These are phyloP conservation scores for Diarsia mendica DNA, from an alignment of 2,888 invertebrate genomes.

Conservation along the genomic window DNA sequence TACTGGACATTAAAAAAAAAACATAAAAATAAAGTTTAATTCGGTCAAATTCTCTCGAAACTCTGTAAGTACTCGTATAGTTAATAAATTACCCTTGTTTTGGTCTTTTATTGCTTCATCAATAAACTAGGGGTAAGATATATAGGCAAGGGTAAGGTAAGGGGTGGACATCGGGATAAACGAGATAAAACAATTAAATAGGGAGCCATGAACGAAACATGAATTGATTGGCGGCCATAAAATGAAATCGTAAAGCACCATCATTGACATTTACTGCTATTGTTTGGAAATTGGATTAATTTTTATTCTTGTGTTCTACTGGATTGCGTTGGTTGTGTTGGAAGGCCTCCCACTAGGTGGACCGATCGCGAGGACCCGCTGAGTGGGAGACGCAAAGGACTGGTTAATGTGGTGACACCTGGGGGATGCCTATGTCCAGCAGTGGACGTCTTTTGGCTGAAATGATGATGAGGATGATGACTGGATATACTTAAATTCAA, in stretches of 20 bases:
- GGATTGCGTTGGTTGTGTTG: no score
- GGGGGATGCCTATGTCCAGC: no score
- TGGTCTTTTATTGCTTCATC: constrained; percentile 21
- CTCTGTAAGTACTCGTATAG: neutral
- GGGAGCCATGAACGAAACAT: constrained; percentile 10
- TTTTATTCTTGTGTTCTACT: neutral
- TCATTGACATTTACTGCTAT: neutral
- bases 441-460: no score
- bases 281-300: constrained; percentile 2
- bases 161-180: neutral
- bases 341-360: no score
- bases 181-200: constrained; percentile 13
- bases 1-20: constrained; percentile 4
- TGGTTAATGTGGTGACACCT: no score
- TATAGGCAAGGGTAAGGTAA: neutral
- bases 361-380: no score
- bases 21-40: constrained; percentile 1
- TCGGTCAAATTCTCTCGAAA: neutral
- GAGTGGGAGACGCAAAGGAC: no score
- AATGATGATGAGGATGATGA: no score
- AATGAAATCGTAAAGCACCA: constrained; percentile 18
- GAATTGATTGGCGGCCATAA: constrained; percentile 27
- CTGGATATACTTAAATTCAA: no score
- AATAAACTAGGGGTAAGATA: neutral
- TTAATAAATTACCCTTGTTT: constrained; percentile 25